Evolutionary conservation across 2,888 invertebrate genomes (phyloP), one percentile per base, ranked within the genome.

Genomic region (Synergus umbraculus): DNA sequence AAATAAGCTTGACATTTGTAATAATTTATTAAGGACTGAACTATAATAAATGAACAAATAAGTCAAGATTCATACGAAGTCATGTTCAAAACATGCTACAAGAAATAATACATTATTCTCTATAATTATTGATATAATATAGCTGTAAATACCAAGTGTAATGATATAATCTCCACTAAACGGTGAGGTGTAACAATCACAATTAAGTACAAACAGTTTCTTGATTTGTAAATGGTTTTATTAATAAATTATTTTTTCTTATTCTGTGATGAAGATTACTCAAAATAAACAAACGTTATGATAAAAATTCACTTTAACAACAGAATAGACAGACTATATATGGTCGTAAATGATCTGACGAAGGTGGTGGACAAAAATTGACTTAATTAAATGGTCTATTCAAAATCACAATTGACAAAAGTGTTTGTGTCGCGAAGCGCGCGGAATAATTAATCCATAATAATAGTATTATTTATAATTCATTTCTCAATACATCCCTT

Each of bases 201-300:
- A 79, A 81, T 80, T 78, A 82, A 80, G 65, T 85, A 86, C 82
- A 82, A 80, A 77, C 79, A 79, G 78, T 81, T 82, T 83, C 83
- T 90, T 89, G 89, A 90, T 91, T 91, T 91, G 88, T 89, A 91
- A 91, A 91, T 91, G 88, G 87, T 92, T 92, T 92, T 91, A 91
- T 91, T 91, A 91, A 91, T 92, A 92, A 92, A 91, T 92, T 91
- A 92, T 91, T 87, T 87, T 87, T 81, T 90, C 87, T 89, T 89
- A 88, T 89, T 89, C 87, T 88, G 88, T 89, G 89, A 88, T 89
- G 89, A 91, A 88, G 88, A 90, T 89, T 89, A 88, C 87, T 91
- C 87, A 87, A 91, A 90, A 91, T 89, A 91, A 92, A 91, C 89
- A 91, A 91, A 90, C 87, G 81, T 88, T 88, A 89, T 86, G 90